phyloP scores from a whole-genome alignment of 2,113 vertebrate genomes.

The Bambusicola thoracicus region DNA sequence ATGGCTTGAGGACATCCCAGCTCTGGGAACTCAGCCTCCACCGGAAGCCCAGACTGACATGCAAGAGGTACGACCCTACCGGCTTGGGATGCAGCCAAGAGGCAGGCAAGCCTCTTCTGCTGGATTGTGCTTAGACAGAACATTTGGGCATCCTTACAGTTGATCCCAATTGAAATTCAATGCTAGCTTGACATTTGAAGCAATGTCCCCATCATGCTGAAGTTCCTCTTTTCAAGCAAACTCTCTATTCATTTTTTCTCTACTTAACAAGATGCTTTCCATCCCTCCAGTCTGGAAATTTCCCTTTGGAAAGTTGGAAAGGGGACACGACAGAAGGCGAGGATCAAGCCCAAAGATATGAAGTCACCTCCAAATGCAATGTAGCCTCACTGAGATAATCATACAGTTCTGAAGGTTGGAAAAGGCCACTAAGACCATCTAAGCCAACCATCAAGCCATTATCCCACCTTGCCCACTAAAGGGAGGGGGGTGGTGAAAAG shows the following conservation, averaged over 20 bases:
- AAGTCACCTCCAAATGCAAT: not conserved
- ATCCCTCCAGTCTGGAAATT: not conserved
- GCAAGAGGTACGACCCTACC: not conserved
- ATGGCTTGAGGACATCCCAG: not conserved
- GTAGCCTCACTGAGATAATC: rapidly evolving
- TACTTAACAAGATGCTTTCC: not conserved
- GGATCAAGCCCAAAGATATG: not conserved
- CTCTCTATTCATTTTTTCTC: not conserved
- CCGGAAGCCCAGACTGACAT: not conserved
- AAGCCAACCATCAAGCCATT: no score
- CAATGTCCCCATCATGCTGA: not conserved
- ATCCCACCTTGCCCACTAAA: no score
- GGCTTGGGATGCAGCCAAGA: not conserved
- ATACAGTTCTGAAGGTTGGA: no score
- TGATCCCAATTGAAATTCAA: not conserved
- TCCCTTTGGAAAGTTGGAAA: not conserved
- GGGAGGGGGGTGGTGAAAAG: rapidly evolving
- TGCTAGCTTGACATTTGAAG: not conserved
- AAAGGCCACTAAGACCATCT: no score
- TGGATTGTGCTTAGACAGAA: not conserved
- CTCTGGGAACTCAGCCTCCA: not conserved
- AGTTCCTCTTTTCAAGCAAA: not conserved
- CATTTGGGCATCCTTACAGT: not conserved
- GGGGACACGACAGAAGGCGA: not conserved
- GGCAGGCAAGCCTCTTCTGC: not conserved